Conservation (phyloP, 2,797 vertebrate species). For the Artibeus lituratus region DNA sequence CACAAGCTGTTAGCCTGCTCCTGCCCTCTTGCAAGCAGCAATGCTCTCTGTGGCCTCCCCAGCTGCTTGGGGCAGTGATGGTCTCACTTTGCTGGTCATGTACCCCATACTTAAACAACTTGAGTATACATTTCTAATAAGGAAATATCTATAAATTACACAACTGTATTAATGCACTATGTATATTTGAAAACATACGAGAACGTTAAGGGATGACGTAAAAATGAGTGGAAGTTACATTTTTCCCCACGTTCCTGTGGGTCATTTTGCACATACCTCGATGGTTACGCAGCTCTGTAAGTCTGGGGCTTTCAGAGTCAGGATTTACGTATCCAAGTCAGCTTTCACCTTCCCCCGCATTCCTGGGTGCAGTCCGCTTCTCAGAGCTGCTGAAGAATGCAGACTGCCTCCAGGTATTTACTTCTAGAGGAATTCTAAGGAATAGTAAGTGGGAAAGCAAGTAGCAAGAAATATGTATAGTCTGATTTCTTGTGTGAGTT, state of each 20-base stretch:
- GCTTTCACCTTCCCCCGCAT: not conserved
- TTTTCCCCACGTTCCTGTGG: not conserved
- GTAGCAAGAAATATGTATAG: not conserved
- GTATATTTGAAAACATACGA: not conserved
- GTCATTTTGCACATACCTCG: not conserved
- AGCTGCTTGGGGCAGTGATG: not conserved
- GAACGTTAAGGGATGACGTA: not conserved
- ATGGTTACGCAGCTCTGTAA: not conserved
- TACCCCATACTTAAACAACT: not conserved
- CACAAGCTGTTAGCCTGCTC: not conserved
- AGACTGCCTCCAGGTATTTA: not conserved
- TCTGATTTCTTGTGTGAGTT: not conserved
- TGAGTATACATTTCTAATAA: not conserved
- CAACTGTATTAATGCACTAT: not conserved
- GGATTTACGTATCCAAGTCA: not conserved
- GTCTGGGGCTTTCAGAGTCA: not conserved
- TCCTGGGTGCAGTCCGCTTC: not conserved
- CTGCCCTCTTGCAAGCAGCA: not conserved
- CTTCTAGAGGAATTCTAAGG: not conserved
- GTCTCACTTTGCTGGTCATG: not conserved
- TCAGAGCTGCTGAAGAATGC: not conserved
- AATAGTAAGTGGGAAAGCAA: not conserved
- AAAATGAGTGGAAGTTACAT: not conserved
- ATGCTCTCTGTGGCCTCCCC: not conserved
- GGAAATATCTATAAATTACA: not conserved